Evolutionary conservation across 2,113 vertebrate species (phyloP).

Genomic region (Conger conger): DNA sequence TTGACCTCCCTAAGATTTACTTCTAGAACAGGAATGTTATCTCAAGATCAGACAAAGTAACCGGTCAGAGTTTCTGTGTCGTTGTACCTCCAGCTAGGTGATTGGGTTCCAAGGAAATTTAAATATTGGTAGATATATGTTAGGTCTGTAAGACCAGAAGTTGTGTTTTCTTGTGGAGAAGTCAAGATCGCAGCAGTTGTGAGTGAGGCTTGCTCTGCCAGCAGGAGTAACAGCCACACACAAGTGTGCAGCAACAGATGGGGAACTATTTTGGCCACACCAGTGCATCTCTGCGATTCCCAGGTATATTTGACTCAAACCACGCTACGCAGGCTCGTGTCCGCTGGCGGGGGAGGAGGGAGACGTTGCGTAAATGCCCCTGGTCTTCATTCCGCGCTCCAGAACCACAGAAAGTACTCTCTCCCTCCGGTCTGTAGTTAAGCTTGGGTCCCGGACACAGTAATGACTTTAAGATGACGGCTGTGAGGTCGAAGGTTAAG

Average conservation of each 20-base stretch:
- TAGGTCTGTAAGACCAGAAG: not conserved
- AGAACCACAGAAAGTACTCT: not conserved
- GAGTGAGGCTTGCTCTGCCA: slow-evolving; percentile 62
- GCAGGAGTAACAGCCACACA: slow-evolving; percentile 31
- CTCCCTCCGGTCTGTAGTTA: slow-evolving; percentile 12
- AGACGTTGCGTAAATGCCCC: not conserved
- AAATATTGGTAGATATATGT: not conserved
- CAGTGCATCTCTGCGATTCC: slow-evolving; percentile 57
- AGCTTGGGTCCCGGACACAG: not conserved
- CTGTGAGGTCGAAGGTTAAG: slow-evolving; percentile 32
- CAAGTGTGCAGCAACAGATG: slow-evolving; percentile 61
- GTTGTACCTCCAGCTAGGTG: not conserved
- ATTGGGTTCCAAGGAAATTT: not conserved
- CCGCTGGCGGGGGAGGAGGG: slow-evolving; percentile 15
- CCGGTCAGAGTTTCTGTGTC: not conserved
- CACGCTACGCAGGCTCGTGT: not conserved
- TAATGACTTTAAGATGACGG: slow-evolving; percentile 36
- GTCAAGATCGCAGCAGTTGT: slow-evolving; percentile 47
- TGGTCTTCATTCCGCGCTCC: not conserved
- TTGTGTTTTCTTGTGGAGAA: not conserved
- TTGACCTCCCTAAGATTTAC: not conserved
- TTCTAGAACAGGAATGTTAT: not conserved
- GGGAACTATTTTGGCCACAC: slow-evolving; percentile 68
- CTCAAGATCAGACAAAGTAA: not conserved
- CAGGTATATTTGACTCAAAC: slow-evolving; percentile 33